These are phyloP conservation scores for Diabrotica undecimpunctata DNA, from an alignment of 1,140 invertebrate genomes.

Conservation along the genomic window DNA sequence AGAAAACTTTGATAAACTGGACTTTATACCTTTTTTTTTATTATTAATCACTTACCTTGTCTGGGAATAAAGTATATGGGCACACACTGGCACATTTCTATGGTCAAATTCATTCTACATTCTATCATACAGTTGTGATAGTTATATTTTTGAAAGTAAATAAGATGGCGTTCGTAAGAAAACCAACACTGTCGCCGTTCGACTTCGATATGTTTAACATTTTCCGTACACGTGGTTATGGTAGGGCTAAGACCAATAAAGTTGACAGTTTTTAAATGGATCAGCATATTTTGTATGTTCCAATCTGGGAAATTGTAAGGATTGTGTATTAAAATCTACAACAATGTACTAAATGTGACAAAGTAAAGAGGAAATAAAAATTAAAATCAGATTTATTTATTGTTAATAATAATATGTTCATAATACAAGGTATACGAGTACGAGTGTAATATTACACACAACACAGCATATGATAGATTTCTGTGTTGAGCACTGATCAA, in stretches of 20 bases:
- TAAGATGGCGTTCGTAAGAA: constrained; percentile 49
- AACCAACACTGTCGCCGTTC: constrained; percentile 56
- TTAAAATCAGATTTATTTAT: too few species aligned
- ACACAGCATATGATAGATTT: too few species aligned
- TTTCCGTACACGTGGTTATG: constrained; percentile 53
- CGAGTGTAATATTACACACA: too few species aligned
- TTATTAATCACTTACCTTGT: constrained; percentile 16
- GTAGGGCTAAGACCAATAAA: constrained; percentile 47
- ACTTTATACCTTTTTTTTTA: too few species aligned
- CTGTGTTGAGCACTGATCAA: too few species aligned
- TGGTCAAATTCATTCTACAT: constrained; percentile 50
- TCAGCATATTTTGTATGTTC: constrained; percentile 53
- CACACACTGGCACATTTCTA: constrained; percentile 55
- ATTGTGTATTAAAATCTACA: constrained; percentile 58
- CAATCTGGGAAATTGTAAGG: constrained; percentile 58
- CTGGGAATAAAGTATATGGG: constrained; percentile 52
- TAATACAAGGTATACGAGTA: too few species aligned
- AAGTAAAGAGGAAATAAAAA: too few species aligned
- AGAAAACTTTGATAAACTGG: too few species aligned
- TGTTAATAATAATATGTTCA: too few species aligned
- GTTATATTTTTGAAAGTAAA: constrained; percentile 52
- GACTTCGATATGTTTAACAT: constrained; percentile 49
- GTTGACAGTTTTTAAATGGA: constrained; percentile 52
- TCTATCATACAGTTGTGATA: constrained; percentile 62
- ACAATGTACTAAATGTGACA: not conserved